Conservation (phyloP, 1,140 invertebrate genomes). For the Drosophila hydei region DNA sequence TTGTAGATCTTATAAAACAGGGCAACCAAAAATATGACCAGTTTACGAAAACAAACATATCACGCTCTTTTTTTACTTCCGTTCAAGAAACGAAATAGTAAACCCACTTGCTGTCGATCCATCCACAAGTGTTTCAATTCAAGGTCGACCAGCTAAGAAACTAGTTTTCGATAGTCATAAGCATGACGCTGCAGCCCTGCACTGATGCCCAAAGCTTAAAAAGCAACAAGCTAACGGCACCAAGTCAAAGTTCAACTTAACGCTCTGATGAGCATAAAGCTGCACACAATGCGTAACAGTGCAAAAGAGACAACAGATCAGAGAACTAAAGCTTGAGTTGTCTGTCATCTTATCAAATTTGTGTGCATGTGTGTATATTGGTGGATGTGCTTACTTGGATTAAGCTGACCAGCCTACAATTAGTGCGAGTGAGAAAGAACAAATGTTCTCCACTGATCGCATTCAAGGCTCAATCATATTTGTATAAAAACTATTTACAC, state of each 20-base stretch:
- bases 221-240: conserved; percentile 39
- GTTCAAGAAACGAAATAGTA: conserved; percentile 34
- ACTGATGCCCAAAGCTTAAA: conserved; percentile 5
- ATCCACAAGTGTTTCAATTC: conserved; percentile 39
- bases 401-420: conserved; percentile 1
- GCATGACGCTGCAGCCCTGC: conserved; percentile 32
- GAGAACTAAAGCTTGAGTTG: not conserved
- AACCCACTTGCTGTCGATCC: conserved; percentile 9
- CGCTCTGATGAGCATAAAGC: conserved; percentile 20
- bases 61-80: conserved; percentile 32
- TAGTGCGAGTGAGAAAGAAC: not conserved
- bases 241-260: conserved; percentile 49
- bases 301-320: conserved; percentile 2
- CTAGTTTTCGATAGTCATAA: conserved; percentile 39
- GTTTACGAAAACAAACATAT: conserved; percentile 8
- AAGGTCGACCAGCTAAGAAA: conserved; percentile 64
- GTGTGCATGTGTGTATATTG: not conserved
- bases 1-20: conserved; percentile 9
- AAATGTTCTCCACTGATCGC: conserved; percentile 49
- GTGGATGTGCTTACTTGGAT: not conserved
- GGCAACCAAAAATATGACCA: conserved; percentile 1
- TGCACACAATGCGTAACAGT: conserved; percentile 9
- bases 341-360: not conserved
- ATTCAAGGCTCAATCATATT: conserved; percentile 40
- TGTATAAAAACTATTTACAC: not conserved